These are phyloP conservation scores for Andrena cerasifolii DNA, from an alignment of 1,140 invertebrate species.

Conservation along the genomic window DNA sequence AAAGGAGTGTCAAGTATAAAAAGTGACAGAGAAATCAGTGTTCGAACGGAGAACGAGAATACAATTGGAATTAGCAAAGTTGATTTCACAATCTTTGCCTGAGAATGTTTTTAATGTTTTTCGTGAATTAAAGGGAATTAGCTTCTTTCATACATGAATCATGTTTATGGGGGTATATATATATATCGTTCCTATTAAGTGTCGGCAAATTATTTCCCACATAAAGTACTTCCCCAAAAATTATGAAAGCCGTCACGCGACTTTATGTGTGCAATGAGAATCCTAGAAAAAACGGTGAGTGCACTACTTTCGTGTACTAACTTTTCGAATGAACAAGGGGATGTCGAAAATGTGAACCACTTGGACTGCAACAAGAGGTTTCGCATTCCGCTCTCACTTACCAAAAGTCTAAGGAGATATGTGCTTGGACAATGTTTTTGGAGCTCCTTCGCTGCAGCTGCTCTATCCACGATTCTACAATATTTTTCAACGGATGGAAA, in stretches of 20 bases:
- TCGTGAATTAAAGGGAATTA: too few species aligned
- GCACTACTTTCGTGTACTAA: slow-evolving; percentile 42
- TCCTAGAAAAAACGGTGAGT: slow-evolving; percentile 25
- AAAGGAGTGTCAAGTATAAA: too few species aligned
- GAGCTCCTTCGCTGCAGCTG: not conserved
- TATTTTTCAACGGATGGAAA: not conserved
- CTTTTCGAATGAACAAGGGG: slow-evolving; percentile 50
- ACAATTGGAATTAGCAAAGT: too few species aligned
- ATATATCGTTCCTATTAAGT: not conserved
- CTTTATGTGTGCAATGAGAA: not conserved
- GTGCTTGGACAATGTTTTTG: slow-evolving; percentile 45
- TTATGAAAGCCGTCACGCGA: not conserved
- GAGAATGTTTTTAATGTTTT: too few species aligned
- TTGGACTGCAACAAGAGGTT: slow-evolving; percentile 61
- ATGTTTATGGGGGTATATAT: not conserved
- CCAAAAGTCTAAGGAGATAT: slow-evolving; percentile 38
- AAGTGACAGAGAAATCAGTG: too few species aligned
- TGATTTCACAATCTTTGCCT: too few species aligned
- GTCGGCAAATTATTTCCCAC: not conserved
- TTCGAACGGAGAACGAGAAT: too few species aligned
- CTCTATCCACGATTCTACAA: not conserved
- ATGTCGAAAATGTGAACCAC: slow-evolving; percentile 58
- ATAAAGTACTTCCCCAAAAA: not conserved
- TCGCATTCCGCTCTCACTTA: slow-evolving; percentile 57
- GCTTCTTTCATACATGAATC: too few species aligned